These are phyloP conservation scores for Brevipalpus yothersi DNA, from an alignment of 1,140 invertebrate species.

Conservation along the genomic window DNA sequence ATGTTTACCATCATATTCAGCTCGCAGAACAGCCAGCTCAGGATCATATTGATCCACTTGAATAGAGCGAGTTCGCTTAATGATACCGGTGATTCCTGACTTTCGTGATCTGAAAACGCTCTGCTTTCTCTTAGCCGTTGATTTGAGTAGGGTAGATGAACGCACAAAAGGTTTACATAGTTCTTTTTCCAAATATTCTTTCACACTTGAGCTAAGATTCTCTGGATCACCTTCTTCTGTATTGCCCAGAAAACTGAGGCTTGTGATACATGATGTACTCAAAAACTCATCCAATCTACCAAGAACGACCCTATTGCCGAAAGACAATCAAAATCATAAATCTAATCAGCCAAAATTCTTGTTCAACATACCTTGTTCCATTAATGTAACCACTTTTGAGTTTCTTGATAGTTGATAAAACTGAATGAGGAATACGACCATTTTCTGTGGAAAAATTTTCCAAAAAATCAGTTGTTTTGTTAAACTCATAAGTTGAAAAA, in stretches of 20 bases:
- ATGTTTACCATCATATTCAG: constrained; percentile 1
- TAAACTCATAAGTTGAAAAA: not conserved
- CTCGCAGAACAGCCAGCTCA: not conserved
- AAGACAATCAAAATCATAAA: constrained; percentile 18
- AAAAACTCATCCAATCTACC: constrained; percentile 74
- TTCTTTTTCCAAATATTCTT: constrained; percentile 66
- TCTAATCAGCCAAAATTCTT: not conserved
- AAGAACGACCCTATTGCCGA: constrained; percentile 36
- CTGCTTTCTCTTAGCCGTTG: constrained; percentile 23
- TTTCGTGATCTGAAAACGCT: constrained; percentile 10
- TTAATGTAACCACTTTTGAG: constrained; percentile 95
- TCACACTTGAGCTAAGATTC: constrained; percentile 49
- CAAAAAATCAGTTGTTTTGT: not conserved
- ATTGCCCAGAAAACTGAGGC: constrained; percentile 74
- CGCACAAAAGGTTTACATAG: constrained; percentile 9
- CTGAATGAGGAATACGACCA: constrained; percentile 64
- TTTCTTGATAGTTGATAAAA: constrained; percentile 94
- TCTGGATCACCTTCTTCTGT: constrained; percentile 71
- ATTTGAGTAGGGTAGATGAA: not conserved
- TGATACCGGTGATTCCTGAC: constrained; percentile 17
- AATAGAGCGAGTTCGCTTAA: constrained; percentile 16
- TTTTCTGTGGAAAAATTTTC: constrained; percentile 37
- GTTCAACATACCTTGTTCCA: constrained; percentile 35
- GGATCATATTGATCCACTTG: constrained; percentile 16
- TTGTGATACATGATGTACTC: constrained; percentile 83